phyloP scores from a whole-genome alignment of 1,140 invertebrate genomes.

The Scaptomyza pallida region DNA sequence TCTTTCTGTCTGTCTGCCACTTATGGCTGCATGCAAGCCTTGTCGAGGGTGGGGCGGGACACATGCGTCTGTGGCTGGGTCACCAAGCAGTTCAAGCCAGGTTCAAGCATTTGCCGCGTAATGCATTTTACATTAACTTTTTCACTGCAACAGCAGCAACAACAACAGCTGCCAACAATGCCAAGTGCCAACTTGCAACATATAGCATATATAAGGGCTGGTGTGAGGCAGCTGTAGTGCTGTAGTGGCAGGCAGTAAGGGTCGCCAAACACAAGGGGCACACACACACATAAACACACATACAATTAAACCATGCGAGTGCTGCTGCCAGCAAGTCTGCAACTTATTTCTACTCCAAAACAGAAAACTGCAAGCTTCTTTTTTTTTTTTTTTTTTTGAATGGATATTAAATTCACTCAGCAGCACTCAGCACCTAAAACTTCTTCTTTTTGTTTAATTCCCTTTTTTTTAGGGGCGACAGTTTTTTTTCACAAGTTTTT shows the following conservation, averaged over 20 bases:
- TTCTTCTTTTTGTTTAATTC: slow-evolving; percentile 29
- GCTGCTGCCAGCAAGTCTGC: slow-evolving; percentile 47
- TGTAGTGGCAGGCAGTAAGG: slow-evolving; percentile 2
- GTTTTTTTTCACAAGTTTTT: slow-evolving; percentile 40
- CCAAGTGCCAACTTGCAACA: slow-evolving; percentile 44
- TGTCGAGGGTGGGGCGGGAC: slow-evolving; percentile 28
- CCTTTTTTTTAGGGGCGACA: slow-evolving; percentile 28
- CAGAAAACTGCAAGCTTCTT: slow-evolving; percentile 6
- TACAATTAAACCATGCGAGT: slow-evolving; percentile 42
- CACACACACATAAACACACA: slow-evolving; percentile 4
- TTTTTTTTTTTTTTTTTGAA: slow-evolving; percentile 9
- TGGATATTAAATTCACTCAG: slow-evolving; percentile 54
- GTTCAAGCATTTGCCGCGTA: slow-evolving; percentile 70
- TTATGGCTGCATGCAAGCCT: slow-evolving; percentile 35
- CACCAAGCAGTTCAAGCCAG: slow-evolving; percentile 30
- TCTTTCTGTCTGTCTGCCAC: slow-evolving; percentile 40
- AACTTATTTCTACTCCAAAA: slow-evolving; percentile 21
- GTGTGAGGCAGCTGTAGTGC: slow-evolving; percentile 22
- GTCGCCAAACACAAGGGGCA: slow-evolving; percentile 37
- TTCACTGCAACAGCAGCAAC: slow-evolving; percentile 31
- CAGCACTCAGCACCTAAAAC: slow-evolving; percentile 35
- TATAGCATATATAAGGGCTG: slow-evolving; percentile 23
- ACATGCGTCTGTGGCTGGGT: slow-evolving; percentile 29
- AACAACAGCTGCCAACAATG: slow-evolving; percentile 34
- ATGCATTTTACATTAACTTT: slow-evolving; percentile 80